A percentile compares a stretch with the other conserved stretches of the same genome.
phyloP scores from a whole-genome alignment of 2,888 invertebrate species.

The Allolobophora icterica region DNA sequence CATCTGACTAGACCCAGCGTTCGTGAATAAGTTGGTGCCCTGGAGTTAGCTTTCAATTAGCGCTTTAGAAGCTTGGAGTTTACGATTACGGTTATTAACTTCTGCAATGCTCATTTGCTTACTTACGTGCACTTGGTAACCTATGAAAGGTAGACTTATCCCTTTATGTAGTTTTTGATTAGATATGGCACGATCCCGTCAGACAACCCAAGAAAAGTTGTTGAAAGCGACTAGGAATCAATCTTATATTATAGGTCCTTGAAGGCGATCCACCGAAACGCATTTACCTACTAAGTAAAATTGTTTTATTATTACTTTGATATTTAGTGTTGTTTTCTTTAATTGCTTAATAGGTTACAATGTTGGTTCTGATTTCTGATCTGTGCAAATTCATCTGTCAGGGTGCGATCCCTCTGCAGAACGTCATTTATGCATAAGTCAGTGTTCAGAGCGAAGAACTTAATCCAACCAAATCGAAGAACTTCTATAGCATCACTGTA shows the following conservation, averaged over 20 bases:
- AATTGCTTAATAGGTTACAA: not conserved
- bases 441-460: too few species aligned
- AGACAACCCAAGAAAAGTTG: not conserved
- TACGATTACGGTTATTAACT: too few species aligned
- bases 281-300: not conserved
- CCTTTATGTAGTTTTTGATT: constrained; percentile 4
- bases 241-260: not conserved
- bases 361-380: not conserved
- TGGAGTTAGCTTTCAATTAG: too few species aligned
- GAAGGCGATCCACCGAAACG: not conserved
- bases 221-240: not conserved
- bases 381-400: not conserved
- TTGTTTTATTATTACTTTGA: not conserved
- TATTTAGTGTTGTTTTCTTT: not conserved
- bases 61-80: too few species aligned
- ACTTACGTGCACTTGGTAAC: not conserved
- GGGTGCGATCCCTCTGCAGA: not conserved
- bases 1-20: too few species aligned
- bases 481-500: too few species aligned
- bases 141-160: not conserved
- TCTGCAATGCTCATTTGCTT: too few species aligned
- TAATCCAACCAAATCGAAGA: too few species aligned
- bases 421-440: too few species aligned
- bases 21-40: too few species aligned
- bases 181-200: not conserved